Evolutionary conservation across 2,888 invertebrate genomes (phyloP).

Genomic region (Pycnomerus fuliginosus): DNA sequence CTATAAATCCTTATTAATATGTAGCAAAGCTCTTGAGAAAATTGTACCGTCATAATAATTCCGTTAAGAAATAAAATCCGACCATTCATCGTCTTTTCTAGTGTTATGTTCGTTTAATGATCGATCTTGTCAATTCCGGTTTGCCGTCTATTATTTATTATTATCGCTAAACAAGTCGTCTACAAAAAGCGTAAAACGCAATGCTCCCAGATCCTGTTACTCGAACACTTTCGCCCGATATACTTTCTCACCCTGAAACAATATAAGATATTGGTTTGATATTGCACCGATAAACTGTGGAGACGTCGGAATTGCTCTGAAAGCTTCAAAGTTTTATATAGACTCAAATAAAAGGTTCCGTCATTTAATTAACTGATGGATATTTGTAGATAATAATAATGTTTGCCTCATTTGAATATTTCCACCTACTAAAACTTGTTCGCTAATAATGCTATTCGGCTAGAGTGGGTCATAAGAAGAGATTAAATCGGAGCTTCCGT

Average conservation of each 20-base stretch:
- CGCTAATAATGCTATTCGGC: conserved; percentile 6
- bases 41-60: conserved; percentile 1
- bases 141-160: not conserved
- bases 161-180: conserved; percentile 4
- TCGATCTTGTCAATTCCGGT: not conserved
- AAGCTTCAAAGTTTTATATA: conserved; percentile 10
- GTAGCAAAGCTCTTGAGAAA: not conserved
- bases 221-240: conserved; percentile 6
- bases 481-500: conserved; percentile 5
- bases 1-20: not conserved
- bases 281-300: conserved; percentile 11
- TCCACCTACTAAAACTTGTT: conserved; percentile 2
- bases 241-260: conserved; percentile 8
- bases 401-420: conserved; percentile 6
- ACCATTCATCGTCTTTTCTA: not conserved
- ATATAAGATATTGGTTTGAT: conserved; percentile 14
- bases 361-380: conserved; percentile 4
- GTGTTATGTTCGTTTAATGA: not conserved
- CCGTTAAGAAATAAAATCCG: not conserved
- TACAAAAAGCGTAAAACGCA: conserved; percentile 10
- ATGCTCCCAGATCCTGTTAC: not conserved
- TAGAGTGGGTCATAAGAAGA: conserved; percentile 1
- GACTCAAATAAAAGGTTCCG: conserved; percentile 3
- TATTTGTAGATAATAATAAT: conserved; percentile 3
- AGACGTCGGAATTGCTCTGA: conserved; percentile 9